Percentiles rank a stretch among this genome's conserved stretches.
phyloP scores from a whole-genome alignment of 2,888 invertebrate genomes.

The Horisme vitalbata region DNA sequence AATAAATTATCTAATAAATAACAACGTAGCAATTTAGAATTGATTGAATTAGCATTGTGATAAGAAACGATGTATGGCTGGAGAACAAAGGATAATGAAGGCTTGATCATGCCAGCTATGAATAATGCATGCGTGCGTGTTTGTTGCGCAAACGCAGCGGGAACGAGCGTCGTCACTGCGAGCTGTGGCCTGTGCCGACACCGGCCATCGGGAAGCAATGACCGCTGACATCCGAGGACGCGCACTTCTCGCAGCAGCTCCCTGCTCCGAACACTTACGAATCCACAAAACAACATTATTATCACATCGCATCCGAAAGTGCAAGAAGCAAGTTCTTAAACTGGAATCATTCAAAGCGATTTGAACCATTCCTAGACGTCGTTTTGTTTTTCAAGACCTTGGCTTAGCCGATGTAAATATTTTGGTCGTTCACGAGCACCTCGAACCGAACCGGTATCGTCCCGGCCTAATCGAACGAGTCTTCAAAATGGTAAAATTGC shows the following conservation, averaged over 20 bases:
- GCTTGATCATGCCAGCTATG: constrained; percentile 49
- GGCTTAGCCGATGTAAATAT: constrained; percentile 34
- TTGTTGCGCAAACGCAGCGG: constrained; percentile 61
- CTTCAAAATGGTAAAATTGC: constrained; percentile 39
- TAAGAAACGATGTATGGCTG: constrained; percentile 43
- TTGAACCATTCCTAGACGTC: not conserved
- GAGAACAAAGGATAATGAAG: constrained; percentile 64
- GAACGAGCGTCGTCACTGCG: constrained; percentile 39
- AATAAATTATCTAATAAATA: constrained; percentile 34
- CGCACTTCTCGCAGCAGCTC: constrained; percentile 15
- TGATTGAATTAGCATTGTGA: constrained; percentile 47
- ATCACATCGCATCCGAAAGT: constrained; percentile 5
- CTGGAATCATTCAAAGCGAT: constrained; percentile 6
- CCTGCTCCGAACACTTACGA: constrained; percentile 16
- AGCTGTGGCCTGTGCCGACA: constrained; percentile 1
- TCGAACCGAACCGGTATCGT: constrained; percentile 39
- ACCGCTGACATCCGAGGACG: constrained; percentile 62
- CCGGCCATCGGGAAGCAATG: constrained; percentile 69
- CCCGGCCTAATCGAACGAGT: constrained; percentile 31
- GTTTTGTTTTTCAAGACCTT: constrained; percentile 29
- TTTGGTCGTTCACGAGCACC: constrained; percentile 17
- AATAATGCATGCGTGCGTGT: constrained; percentile 61
- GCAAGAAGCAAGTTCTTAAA: constrained; percentile 4
- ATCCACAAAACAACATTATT: constrained; percentile 22
- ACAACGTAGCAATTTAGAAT: constrained; percentile 38